Conservation (phyloP, 2,113 vertebrate genomes). For the Thunnus maccoyii region DNA sequence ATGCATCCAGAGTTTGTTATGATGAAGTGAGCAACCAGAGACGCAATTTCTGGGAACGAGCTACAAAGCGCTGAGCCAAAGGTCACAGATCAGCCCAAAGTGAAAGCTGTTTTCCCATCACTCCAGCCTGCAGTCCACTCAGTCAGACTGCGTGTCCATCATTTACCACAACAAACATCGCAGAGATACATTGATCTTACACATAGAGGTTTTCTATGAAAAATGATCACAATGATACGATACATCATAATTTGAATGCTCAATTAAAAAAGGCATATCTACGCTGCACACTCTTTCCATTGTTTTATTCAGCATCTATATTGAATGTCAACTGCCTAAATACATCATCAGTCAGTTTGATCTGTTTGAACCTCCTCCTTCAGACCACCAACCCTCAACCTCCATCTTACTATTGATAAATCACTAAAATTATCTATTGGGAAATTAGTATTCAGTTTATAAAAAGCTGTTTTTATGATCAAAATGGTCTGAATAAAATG, state of each 20-base stretch:
- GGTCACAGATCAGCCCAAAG: constrained; percentile 70
- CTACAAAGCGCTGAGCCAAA: constrained; percentile 66
- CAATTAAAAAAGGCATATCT: constrained; percentile 65
- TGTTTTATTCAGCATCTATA: constrained; percentile 46
- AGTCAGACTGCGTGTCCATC: constrained; percentile 63
- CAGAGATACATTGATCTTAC: constrained; percentile 68
- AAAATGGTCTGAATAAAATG: constrained; percentile 31
- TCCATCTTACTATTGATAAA: constrained; percentile 46
- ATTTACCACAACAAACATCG: constrained; percentile 67
- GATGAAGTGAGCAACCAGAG: constrained; percentile 63
- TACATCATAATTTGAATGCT: constrained; percentile 69
- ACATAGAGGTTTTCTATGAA: constrained; percentile 55
- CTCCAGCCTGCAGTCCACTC: constrained; percentile 54
- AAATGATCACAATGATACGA: constrained; percentile 54
- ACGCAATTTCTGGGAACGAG: constrained; percentile 74
- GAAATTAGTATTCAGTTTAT: constrained; percentile 44
- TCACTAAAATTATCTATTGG: constrained; percentile 34
- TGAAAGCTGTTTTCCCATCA: constrained; percentile 74
- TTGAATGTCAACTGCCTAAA: constrained; percentile 60
- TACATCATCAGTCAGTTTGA: constrained; percentile 62
- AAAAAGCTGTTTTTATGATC: constrained; percentile 33
- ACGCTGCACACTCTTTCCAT: constrained; percentile 36
- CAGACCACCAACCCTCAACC: constrained; percentile 38
- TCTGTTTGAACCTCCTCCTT: constrained; percentile 26
- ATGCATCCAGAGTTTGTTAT: constrained; percentile 65